Conservation (phyloP, 92 coral and sea anemone genomes). For the Desmophyllum pertusum region DNA sequence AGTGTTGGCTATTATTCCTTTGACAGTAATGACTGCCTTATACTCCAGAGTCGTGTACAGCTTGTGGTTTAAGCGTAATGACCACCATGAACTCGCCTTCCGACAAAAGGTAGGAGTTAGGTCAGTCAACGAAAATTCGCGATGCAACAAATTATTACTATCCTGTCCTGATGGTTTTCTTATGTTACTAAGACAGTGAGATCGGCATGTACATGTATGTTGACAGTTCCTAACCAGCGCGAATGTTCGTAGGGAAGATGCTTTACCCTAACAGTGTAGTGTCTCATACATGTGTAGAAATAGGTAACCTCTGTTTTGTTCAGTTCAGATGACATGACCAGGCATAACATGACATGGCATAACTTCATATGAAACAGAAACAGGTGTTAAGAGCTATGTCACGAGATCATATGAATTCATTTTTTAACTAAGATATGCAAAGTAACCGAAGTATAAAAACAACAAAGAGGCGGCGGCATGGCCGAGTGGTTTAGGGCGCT, state of each 20-base stretch:
- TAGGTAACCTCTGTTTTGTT: no score
- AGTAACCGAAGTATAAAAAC: no score
- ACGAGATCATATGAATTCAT: no score
- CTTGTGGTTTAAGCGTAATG: conserved; percentile 22
- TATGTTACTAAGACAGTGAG: neutral
- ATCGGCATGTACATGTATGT: neutral
- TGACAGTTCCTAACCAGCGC: neutral
- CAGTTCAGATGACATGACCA: no score
- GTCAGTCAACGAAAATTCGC: neutral
- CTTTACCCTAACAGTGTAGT: no score
- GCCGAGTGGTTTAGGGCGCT: no score
- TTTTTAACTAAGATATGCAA: no score
- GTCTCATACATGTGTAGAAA: no score
- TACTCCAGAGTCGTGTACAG: conserved; percentile 21
- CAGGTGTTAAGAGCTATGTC: no score
- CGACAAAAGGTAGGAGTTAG: conserved; percentile 34
- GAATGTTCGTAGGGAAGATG: neutral
- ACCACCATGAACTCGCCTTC: neutral
- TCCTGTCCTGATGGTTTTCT: neutral
- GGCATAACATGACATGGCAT: no score
- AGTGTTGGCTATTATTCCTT: conserved; percentile 2
- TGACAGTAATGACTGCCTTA: conserved; percentile 15
- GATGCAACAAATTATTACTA: neutral
- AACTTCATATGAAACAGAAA: no score
- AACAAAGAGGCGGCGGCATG: no score